Evolutionary conservation across 2,797 vertebrate species (phyloP), one percentile per base, ranked within the genome.

Genomic region (Sebastolobus altivelis): DNA sequence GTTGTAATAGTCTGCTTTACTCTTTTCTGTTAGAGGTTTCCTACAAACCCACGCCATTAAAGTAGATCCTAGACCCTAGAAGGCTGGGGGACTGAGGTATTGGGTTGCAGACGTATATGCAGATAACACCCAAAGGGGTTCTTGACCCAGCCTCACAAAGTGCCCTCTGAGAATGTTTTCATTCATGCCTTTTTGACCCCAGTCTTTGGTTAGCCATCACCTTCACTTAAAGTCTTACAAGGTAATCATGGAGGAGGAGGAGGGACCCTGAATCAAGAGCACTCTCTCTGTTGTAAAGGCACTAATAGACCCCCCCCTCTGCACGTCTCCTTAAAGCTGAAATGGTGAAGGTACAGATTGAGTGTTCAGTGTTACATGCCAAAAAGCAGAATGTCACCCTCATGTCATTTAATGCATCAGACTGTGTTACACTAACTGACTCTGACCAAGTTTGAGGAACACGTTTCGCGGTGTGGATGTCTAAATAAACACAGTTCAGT

Each of bases 61-160:
- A 74, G 60, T 59, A 12, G 9, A 59, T 13, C 22, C n/a, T 27
- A 83, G 52, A 72, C 14, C 29, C 33, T 1, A 29, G 43, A 75
- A 8, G 33, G n/a, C 46, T n/a, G 56, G 55, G 46, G 67, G 35
- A 2, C 37, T 73, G 62, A 27, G 18, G 60, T 70, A 18, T 90
- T 58, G 4, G 65, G 67, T 92, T 88, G 60, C 85, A 73, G 65
- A 68, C 8, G 1, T 43, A 60, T 74, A 66, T 20, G 22, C 56
- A 69, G 71, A 88, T 72, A 67, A 82, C 54, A 77, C 79, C 85
- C 75, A 77, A 13, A 43, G 70, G 87, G 77, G 49, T 66, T 85
- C 52, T 71, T 13, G 73, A 70, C 60, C 70, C 46, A 14, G 60
- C 38, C 37, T 74, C 75, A 83, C 56, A 83, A 69, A 78, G 60